Evolutionary conservation across 2,888 invertebrate species (phyloP), one percentile per base, ranked within the genome.

Genomic region (Leucophora obtusa): DNA sequence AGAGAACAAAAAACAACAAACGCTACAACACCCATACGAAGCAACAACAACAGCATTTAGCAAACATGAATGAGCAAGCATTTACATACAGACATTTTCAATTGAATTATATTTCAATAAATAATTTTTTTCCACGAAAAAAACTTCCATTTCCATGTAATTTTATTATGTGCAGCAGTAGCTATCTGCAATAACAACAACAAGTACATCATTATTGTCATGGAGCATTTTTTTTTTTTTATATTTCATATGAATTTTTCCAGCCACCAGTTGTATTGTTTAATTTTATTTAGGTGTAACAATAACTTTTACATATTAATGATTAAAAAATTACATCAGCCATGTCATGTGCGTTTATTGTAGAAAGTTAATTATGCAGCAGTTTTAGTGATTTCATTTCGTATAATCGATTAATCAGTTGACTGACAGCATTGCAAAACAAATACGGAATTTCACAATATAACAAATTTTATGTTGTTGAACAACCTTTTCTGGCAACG

Each of bases 41-140:
- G 6, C 4, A 28, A 28, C 4, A 28, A 28, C 4, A 28, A 7
- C 4, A 28, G 6, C 7, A 21, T 21, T 54, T 38, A 11, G n/a
- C 53, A 10, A 54, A 33, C 15, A 18, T 51, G 28, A 28, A 28
- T 28, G 28, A 14, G 35, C 24, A 17, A 3, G 33, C 51, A 66
- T 33, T 24, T 17, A 28, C 38, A 62, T 10, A 10, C 35, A 38
- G 2, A 72, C 59, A 53, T 71, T 76, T 79, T 82, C 84, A 83
- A 86, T 85, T 86, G 85, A 86, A 86, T 85, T 86, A 85, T 84
- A 76, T 85, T 85, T 84, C 85, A 83, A 84, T 85, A 85, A 86
- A 86, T 85, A 86, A 85, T 85, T 86, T 85, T 84, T 1, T 38
- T 38, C 10, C 21, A 21, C 2, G 2, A 38, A 38, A 38, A 38